These are phyloP conservation scores for Lasioglossum leucozonium DNA, from an alignment of 2,888 invertebrate species.

Conservation along the genomic window DNA sequence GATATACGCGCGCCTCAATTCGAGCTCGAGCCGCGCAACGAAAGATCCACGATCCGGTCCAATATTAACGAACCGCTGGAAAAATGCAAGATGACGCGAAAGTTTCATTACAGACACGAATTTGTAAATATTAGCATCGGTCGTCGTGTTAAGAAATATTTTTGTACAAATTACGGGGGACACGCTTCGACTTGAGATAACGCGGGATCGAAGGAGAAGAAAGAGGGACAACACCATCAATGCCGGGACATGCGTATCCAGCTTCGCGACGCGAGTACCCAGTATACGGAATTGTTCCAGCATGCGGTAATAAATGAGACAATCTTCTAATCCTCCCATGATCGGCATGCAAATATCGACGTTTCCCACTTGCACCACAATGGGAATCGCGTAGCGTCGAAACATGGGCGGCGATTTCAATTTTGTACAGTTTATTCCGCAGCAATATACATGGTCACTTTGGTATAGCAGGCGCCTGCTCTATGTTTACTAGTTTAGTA, in stretches of 20 bases:
- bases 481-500: conserved; percentile 60
- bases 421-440: conserved; percentile 69
- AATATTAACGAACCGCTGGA: background rate
- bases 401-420: conserved; percentile 65
- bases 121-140: conserved; percentile 47
- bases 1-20: background rate
- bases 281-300: conserved; percentile 33
- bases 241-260: background rate
- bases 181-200: background rate
- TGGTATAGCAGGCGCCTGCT: conserved; percentile 62
- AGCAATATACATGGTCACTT: conserved; percentile 63
- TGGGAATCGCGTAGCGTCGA: conserved; percentile 72
- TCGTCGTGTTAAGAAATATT: conserved; percentile 22
- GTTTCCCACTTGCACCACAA: conserved; percentile 78
- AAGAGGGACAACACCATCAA: background rate
- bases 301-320: conserved; percentile 33
- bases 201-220: conserved; percentile 2
- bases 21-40: background rate
- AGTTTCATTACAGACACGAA: conserved; percentile 48
- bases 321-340: conserved; percentile 64
- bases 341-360: conserved; percentile 58
- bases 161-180: conserved; percentile 8
- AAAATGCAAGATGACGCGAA: conserved; percentile 5
- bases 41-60: background rate
- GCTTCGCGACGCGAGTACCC: conserved; percentile 1